Percentiles rank a stretch among this genome's conserved stretches.
These are phyloP conservation scores for Tangara arthus DNA, from an alignment of 2,797 vertebrate species.

Conservation along the genomic window DNA sequence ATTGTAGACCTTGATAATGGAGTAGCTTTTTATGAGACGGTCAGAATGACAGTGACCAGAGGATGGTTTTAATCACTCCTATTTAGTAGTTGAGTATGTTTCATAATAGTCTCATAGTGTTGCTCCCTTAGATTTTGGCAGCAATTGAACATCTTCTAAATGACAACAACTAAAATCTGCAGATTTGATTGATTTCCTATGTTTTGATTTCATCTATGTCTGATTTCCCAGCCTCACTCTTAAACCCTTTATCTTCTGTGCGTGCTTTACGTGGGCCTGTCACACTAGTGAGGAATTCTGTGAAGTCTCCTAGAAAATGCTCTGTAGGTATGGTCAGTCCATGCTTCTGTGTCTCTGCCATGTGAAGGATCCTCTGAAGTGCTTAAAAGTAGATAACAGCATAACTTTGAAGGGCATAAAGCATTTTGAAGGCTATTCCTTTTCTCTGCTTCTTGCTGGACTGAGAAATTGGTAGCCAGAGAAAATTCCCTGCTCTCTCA, in stretches of 20 bases:
- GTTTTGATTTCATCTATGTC: not conserved
- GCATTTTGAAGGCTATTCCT: not conserved
- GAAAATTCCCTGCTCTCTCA: not conserved
- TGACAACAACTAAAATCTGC: not conserved
- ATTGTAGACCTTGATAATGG: not conserved
- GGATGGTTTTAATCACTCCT: not conserved
- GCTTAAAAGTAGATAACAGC: not conserved
- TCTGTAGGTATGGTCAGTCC: not conserved
- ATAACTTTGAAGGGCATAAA: not conserved
- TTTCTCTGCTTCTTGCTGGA: not conserved
- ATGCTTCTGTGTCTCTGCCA: not conserved
- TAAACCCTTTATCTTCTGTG: not conserved
- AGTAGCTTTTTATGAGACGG: not conserved
- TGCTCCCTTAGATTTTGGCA: not conserved
- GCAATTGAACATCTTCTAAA: not conserved
- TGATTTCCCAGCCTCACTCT: not conserved
- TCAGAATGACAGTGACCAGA: not conserved
- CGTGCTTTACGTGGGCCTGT: not conserved
- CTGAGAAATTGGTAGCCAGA: not conserved
- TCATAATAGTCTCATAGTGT: not conserved
- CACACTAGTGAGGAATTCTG: not conserved
- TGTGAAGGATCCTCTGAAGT: not conserved
- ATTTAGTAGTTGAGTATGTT: not conserved
- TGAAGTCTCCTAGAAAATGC: not conserved
- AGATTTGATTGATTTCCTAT: not conserved